Base-by-base conservation (phyloP, 2,797 vertebrate genomes). In the Betta splendens region DNA sequence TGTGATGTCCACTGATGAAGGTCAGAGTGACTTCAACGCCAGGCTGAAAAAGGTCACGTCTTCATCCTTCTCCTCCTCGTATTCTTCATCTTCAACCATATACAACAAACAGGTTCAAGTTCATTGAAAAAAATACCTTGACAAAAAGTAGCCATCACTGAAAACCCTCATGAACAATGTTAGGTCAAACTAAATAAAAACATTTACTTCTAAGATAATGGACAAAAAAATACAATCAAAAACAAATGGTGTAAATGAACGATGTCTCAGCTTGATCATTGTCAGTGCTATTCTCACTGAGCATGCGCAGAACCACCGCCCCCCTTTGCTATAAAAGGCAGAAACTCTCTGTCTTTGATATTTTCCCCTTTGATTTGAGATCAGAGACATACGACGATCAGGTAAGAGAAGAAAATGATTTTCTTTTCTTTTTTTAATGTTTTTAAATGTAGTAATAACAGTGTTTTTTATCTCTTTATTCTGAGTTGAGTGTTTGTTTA, bases 41-140 rank as follows among this genome's bases (percentile, higher is more conserved):
- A n/a, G n/a, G n/a, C 12, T 4, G 7, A 31, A 17, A 69, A 65
- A 75, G 65, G 72, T 69, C 61, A 57, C 25, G 9, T 52, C 45
- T 6, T 64, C 39, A 3, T 52, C 50, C 1, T 29, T 46, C 1
- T 16, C 26, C 3, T 4, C 3, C 5, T 36, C 5, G 3, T 7
- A 22, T n/a, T n/a, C 3, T 5, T 36, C 5, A 3, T 7, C 22
- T n/a, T n/a, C n/a, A 9, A 7, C 17, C 13, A 3, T 38, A 46
- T 20, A 38, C 28, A 5, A 17, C 28, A 8, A 46, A 32, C 36
- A 40, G 15, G 22, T n/a, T n/a, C n/a, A 49, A 15, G 44, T 40
- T 17, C 16, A 16, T 40, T 9, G 7, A 29, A 5, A 29, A 7
- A 9, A 7, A 7, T 7, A 3, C 5, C n/a, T n/a, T n/a, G n/a